Evolutionary conservation across 2,797 vertebrate species (phyloP), one percentile per base, ranked within the genome.

Genomic region (Xiphorhynchus erythropygius): DNA sequence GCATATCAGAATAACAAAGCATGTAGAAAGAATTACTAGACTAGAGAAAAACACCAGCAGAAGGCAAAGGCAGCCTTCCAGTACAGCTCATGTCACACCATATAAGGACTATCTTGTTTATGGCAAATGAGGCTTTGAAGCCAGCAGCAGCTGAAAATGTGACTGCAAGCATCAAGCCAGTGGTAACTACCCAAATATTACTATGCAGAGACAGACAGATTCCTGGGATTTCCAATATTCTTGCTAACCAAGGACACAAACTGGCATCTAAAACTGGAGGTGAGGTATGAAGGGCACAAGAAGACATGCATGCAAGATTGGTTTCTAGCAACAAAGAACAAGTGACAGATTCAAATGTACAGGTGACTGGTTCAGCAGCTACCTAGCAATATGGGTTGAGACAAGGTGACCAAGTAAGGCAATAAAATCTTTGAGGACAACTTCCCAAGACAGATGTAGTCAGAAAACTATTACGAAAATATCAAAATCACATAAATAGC

Each of bases 11-110:
- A 91, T 79, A 96, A 88, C 77, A 88, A 93, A 94, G 84, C 18
- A 1, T 63, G 56, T n/a, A 86, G 67, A 96, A 95, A 87, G 87
- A 85, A 79, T 93, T 92, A 79, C 71, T 44, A 83, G 57, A 87
- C 42, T 78, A 47, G 55, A 94, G 79, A 97, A 96, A 97, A 96
- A 94, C 89, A 97, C 60, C 67, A 88, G 77, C 94, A 96, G 94
- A 94, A 95, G 94, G 95, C 93, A 93, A 86, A 84, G 89, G 89
- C 94, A 95, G 64, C 49, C 70, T 95, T 94, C 94, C 94, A 96
- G 74, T 91, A 94, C 59, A 91, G 76, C 91, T 97, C 85, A 70
- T 93, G 87, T 87, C 87, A 79, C 74, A 86, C 63, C 3, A 0
- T 84, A 33, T 56, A 74, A n/a, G 32, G 85, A 74, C 76, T 81